phyloP scores from a whole-genome alignment of 1,140 invertebrate genomes.

The Aphidius ervi region DNA sequence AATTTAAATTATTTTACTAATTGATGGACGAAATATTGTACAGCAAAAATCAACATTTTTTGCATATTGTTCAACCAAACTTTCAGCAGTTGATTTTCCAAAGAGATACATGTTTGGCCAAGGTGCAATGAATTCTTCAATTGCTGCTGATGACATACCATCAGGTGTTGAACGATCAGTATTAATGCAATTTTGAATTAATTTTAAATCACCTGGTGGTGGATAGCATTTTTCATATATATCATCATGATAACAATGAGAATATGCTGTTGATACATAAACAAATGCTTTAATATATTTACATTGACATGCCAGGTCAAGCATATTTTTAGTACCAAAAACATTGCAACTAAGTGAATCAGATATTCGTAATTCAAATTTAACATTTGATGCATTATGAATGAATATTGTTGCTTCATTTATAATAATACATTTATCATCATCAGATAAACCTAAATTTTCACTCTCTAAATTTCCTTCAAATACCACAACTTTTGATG shows the following conservation, averaged over 20 bases:
- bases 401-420: constrained; percentile 72
- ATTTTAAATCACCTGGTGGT: constrained; percentile 45
- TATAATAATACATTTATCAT: constrained; percentile 57
- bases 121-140: constrained; percentile 47
- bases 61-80: constrained; percentile 52
- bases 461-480: constrained; percentile 64
- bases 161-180: constrained; percentile 23
- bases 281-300: constrained; percentile 45
- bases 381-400: constrained; percentile 83
- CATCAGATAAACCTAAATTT: constrained; percentile 64
- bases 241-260: constrained; percentile 42
- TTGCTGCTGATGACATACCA: constrained; percentile 35
- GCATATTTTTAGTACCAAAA: constrained; percentile 60
- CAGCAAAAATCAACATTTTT: constrained; percentile 55
- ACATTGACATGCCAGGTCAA: constrained; percentile 59
- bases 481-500: constrained; percentile 61
- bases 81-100: constrained; percentile 60
- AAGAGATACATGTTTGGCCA: constrained; percentile 60
- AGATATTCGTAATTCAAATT: constrained; percentile 80
- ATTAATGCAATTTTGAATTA: constrained; percentile 47
- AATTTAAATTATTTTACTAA: constrained; percentile 34
- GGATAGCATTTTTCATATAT: constrained; percentile 57
- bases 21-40: constrained; percentile 58
- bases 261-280: constrained; percentile 41
- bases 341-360: constrained; percentile 60